Evolutionary conservation across 1,140 invertebrate genomes (phyloP).

Genomic region (Calliopsis andreniformis): DNA sequence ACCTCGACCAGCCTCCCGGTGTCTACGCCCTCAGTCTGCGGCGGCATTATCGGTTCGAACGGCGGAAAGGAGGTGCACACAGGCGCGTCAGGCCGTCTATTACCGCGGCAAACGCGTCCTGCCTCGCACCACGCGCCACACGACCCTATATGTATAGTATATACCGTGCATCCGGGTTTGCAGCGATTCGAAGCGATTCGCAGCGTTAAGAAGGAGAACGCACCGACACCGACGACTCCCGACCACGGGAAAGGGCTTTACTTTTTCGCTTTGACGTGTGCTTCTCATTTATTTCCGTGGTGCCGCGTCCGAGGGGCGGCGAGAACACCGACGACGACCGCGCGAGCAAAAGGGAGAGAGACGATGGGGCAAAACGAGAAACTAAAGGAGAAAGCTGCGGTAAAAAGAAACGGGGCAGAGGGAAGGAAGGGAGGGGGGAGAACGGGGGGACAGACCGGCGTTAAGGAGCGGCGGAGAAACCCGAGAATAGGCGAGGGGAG

Average conservation of each 20-base stretch:
- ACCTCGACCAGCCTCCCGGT: not conserved
- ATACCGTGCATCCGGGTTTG: no score
- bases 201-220: slow-evolving; percentile 8
- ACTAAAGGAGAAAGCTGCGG: slow-evolving; percentile 25
- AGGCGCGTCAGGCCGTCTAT: not conserved
- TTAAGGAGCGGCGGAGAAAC: slow-evolving; percentile 37
- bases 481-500: not conserved
- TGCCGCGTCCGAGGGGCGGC: slow-evolving; percentile 24
- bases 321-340: slow-evolving; percentile 23
- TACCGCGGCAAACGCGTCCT: not conserved
- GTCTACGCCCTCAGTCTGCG: not conserved
- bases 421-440: slow-evolving; percentile 1
- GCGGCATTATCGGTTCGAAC: slow-evolving; percentile 1
- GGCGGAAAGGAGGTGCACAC: not conserved
- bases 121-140: not conserved
- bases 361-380: slow-evolving; percentile 27
- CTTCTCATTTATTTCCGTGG: slow-evolving; percentile 75
- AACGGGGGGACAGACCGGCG: not conserved
- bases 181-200: slow-evolving; percentile 4
- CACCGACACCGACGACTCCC: slow-evolving; percentile 13
- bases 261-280: slow-evolving; percentile 72
- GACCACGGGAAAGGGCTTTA: slow-evolving; percentile 23
- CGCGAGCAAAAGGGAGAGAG: slow-evolving; percentile 19
- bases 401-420: slow-evolving; percentile 15
- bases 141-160: not conserved